Base-by-base conservation (phyloP, 2,888 invertebrate species). In the Tetranychus truncatus region DNA sequence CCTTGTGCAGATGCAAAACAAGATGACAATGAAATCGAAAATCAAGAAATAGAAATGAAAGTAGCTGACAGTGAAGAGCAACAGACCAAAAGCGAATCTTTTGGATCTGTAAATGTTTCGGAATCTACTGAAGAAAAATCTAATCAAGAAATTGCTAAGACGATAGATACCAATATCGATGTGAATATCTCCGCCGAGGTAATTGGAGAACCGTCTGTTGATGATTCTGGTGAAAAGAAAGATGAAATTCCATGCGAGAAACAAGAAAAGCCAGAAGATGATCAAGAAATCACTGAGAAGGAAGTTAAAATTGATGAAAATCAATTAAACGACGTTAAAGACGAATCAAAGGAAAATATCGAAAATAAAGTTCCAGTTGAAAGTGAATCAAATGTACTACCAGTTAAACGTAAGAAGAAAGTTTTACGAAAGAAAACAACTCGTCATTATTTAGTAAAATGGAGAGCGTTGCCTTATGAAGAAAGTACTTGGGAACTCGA, bases 401-500 rank as follows among this genome's bases (percentile, higher is more conserved):
- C 71, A 18, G 73, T 75, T 6, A 24, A 69, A 55, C 74, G 24
- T 45, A 74, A 72, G 72, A 24, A 44, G 66, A 24, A 46, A 44
- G n/a, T 34, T n/a, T 34, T 34, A 34, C 11, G 1, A 15, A 69
- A n/a, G 24, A 44, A 11, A 72, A 67, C 76, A 21, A 75, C 76
- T 65, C 75, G 78, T 4, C 94, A 97, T 84, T 97, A 91, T 84
- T 87, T 99, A 80, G 94, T 99, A 0, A 99, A 99, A 84, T 99
- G 99, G 99, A 88, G 95, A 80, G 89, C 92, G 18, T 86, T 99
- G 78, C 90, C 95, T 78, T 99, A 99, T 83, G 99, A 99, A 85
- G 97, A 99, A 81, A 91, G 93, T 81, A 99, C 99, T 0, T 99
- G 99, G 99, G 99, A 99, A 83, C 84, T 97, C 75, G 92, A 94